Conservation (phyloP, 2,797 vertebrate species). For the Xiphorhynchus erythropygius region DNA sequence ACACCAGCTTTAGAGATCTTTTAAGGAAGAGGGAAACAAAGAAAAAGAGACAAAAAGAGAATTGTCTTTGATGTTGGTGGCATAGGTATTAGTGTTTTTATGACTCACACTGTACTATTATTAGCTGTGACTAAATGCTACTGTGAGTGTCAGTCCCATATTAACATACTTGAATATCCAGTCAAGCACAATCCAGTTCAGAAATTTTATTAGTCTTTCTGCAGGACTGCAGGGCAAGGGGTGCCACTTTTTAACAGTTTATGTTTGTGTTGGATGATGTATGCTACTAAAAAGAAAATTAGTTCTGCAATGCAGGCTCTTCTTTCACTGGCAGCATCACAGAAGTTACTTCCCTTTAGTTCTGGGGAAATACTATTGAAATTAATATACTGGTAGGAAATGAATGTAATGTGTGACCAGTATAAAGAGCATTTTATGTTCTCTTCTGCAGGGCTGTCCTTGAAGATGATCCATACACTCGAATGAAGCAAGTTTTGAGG, state of each 20-base stretch:
- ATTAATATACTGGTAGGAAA: background rate
- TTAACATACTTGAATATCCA: background rate
- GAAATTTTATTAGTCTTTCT: background rate
- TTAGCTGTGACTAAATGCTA: background rate
- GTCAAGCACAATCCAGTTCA: background rate
- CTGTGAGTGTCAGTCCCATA: background rate
- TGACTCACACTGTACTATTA: background rate
- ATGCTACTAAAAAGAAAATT: accelerated
- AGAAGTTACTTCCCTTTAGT: background rate
- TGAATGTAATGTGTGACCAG: background rate
- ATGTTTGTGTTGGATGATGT: background rate
- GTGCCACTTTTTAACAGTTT: background rate
- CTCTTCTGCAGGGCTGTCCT: slow-evolving; percentile 79
- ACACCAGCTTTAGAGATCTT: background rate
- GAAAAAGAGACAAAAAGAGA: background rate
- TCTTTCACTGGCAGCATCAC: background rate
- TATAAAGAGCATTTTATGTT: background rate
- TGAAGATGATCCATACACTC: slow-evolving; percentile 87
- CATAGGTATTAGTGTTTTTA: background rate
- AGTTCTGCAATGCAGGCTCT: background rate
- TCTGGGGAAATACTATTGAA: background rate
- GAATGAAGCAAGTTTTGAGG: slow-evolving; percentile 91
- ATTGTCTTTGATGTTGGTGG: background rate
- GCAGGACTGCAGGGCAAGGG: background rate
- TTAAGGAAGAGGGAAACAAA: background rate